Percentiles rank a stretch among this genome's conserved stretches.
Conservation (phyloP, 2,888 invertebrate species). For the Lysandra coridon region DNA sequence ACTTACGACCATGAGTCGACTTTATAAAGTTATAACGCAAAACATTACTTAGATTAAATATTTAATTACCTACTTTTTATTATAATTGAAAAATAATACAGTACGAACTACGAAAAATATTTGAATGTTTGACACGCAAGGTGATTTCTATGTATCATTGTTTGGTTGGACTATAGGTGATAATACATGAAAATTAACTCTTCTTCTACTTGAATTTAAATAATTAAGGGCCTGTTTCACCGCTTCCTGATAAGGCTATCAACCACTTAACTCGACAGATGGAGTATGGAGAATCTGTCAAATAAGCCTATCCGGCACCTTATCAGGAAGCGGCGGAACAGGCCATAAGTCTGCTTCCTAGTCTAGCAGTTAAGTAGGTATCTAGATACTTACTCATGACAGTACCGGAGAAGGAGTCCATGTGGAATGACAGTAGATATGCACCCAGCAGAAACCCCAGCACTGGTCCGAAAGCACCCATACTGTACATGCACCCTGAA, state of each 20-base stretch:
- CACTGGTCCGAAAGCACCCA: conserved; percentile 98
- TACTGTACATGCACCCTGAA: conserved; percentile 95
- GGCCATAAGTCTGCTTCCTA: no score
- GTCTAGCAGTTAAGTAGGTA: no score
- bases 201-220: no score
- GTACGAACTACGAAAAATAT: not conserved
- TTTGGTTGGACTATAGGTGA: no score
- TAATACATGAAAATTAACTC: no score
- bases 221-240: no score
- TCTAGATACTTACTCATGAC: conserved; percentile 66
- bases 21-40: not conserved
- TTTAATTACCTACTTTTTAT: not conserved
- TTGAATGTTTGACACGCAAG: not conserved
- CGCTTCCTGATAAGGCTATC: no score
- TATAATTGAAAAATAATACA: not conserved
- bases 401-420: conserved; percentile 90
- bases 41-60: not conserved
- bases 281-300: no score
- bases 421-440: conserved; percentile 93
- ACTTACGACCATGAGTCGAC: no score
- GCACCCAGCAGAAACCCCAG: conserved; percentile 95
- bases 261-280: no score
- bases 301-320: no score
- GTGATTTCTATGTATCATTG: not conserved
- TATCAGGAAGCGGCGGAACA: no score